Conservation (phyloP, 1,140 invertebrate genomes). For the Solen grandis region DNA sequence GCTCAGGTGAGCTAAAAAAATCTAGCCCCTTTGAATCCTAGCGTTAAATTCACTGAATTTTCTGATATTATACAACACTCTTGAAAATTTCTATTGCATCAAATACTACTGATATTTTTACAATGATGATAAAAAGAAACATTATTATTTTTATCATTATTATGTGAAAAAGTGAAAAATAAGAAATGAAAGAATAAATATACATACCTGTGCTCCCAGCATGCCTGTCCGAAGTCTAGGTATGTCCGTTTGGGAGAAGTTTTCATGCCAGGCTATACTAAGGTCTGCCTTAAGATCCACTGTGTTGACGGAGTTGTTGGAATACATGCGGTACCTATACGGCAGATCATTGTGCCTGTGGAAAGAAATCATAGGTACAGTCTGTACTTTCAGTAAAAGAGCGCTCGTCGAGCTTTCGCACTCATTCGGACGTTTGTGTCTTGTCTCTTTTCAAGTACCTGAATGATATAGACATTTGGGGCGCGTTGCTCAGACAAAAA, state of each 20-base stretch:
- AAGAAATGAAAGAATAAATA: too few relatives aligned
- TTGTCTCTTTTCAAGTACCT: not conserved
- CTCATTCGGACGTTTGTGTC: not conserved
- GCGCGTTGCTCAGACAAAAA: too few relatives aligned
- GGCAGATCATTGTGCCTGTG: slow-evolving; percentile 93
- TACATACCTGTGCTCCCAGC: slow-evolving; percentile 89
- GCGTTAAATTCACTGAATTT: too few relatives aligned
- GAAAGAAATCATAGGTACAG: not conserved
- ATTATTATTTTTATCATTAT: too few relatives aligned
- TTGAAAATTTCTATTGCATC: too few relatives aligned
- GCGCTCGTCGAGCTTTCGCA: too few relatives aligned
- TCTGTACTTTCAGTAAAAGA: not conserved
- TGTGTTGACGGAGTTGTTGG: slow-evolving; percentile 90
- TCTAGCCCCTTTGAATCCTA: too few relatives aligned
- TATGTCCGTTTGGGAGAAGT: slow-evolving; percentile 90
- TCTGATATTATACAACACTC: too few relatives aligned
- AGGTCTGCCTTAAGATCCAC: slow-evolving; percentile 91
- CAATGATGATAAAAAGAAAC: too few relatives aligned
- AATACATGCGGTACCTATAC: slow-evolving; percentile 90
- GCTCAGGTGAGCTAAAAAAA: too few relatives aligned
- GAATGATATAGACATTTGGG: not conserved
- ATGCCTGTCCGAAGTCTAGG: slow-evolving; percentile 89
- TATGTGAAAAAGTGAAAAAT: too few relatives aligned
- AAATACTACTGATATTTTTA: too few relatives aligned
- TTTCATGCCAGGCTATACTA: slow-evolving; percentile 82